These are phyloP conservation scores for Ophonus ardosiacus DNA, from an alignment of 2,888 invertebrate genomes.

Conservation along the genomic window DNA sequence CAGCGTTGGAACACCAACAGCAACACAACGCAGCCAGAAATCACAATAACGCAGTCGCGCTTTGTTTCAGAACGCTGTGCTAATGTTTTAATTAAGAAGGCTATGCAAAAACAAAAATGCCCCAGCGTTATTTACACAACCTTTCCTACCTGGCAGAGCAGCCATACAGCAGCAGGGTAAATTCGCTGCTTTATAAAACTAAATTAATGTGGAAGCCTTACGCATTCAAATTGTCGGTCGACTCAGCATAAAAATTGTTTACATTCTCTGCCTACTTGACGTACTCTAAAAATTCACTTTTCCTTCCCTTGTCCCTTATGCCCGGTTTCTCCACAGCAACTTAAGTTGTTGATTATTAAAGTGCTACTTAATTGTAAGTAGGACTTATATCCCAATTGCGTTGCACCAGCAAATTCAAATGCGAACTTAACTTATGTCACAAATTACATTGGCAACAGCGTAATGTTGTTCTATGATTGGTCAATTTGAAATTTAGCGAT, in stretches of 20 bases:
- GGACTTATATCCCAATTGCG: no score
- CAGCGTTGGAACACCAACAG: not conserved
- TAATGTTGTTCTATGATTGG: no score
- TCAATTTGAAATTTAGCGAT: no score
- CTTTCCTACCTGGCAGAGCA: slow-evolving; percentile 21
- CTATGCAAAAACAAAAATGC: slow-evolving; percentile 45
- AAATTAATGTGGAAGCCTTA: slow-evolving; percentile 53
- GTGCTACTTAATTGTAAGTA: no score
- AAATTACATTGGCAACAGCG: no score
- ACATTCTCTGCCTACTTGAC: slow-evolving; percentile 33
- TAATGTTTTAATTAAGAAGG: slow-evolving; percentile 62
- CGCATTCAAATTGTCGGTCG: slow-evolving; percentile 47
- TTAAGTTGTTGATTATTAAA: no score
- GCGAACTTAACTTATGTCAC: no score
- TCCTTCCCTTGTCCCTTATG: no score
- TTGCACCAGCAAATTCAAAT: no score
- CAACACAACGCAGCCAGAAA: slow-evolving; percentile 40
- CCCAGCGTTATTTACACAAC: slow-evolving; percentile 43
- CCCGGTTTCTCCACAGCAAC: no score
- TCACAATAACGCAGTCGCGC: slow-evolving; percentile 59
- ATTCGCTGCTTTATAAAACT: slow-evolving; percentile 45
- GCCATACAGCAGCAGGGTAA: slow-evolving; percentile 4
- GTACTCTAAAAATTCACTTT: not conserved
- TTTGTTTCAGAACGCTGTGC: slow-evolving; percentile 60
- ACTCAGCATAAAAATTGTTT: slow-evolving; percentile 54